Conservation (phyloP, 2,888 invertebrate species). For the Capitulum mitella region DNA sequence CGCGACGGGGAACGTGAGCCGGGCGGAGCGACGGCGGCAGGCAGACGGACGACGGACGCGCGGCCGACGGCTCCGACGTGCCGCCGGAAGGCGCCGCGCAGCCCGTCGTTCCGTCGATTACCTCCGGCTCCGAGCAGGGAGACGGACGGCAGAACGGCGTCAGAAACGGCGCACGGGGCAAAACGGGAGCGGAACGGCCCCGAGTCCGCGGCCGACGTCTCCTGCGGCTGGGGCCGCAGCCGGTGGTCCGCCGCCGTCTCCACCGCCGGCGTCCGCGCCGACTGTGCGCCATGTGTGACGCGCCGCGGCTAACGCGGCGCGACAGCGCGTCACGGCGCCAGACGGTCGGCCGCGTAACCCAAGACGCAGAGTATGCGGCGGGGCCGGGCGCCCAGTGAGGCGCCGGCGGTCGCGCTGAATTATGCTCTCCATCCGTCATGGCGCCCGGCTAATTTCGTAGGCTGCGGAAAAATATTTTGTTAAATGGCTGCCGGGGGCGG, state of each 20-base stretch:
- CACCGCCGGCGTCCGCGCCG: not conserved
- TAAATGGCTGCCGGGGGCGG: conserved; percentile 15
- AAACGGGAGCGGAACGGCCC: too few species aligned
- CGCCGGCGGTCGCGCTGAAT: not conserved
- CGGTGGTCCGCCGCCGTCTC: too few species aligned
- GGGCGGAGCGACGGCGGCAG: not conserved
- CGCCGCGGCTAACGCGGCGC: not conserved
- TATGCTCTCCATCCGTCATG: not conserved
- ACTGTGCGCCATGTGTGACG: conserved; percentile 20
- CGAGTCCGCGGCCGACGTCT: too few species aligned
- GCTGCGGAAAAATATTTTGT: conserved; percentile 5
- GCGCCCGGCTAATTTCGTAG: not conserved
- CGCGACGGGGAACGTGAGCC: not conserved
- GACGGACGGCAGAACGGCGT: not conserved
- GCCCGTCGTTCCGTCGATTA: not conserved
- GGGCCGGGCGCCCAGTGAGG: not conserved
- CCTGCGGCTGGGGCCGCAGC: too few species aligned
- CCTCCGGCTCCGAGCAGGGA: not conserved
- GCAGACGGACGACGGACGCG: not conserved
- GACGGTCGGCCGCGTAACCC: not conserved
- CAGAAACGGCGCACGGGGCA: not conserved
- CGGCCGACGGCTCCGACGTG: not conserved
- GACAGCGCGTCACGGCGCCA: conserved; percentile 19
- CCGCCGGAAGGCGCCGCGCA: not conserved
- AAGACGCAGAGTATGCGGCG: not conserved